phyloP scores from a whole-genome alignment of 2,797 vertebrate species.

The Meriones psammophilus region DNA sequence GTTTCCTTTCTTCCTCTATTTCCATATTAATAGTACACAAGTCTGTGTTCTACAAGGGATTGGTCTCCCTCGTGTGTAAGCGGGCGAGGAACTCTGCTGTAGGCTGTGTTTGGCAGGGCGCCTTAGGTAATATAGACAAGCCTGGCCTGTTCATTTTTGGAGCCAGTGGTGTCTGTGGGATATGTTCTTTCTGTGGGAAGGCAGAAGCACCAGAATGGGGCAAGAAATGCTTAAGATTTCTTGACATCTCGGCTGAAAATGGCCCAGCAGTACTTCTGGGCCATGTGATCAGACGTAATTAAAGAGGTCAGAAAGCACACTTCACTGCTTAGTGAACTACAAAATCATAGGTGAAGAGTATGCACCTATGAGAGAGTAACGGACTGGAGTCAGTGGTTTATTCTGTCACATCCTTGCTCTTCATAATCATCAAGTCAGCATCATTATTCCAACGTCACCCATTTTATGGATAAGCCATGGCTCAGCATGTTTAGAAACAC shows the following conservation, averaged over 20 bases:
- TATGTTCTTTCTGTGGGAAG: neutral
- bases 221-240: neutral
- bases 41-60: neutral
- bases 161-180: neutral
- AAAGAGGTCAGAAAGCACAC: neutral
- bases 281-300: neutral
- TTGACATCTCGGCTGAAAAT: neutral
- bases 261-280: neutral
- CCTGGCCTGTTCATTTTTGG: neutral
- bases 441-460: neutral
- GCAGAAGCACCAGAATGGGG: neutral
- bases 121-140: neutral
- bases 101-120: neutral
- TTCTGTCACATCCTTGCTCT: neutral
- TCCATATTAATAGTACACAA: neutral
- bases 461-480: neutral
- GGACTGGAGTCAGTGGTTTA: neutral
- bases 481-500: neutral
- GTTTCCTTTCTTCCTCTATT: fast-evolving
- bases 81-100: neutral
- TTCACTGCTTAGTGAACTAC: neutral
- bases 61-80: neutral
- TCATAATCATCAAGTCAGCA: neutral
- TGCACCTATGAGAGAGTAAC: neutral
- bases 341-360: neutral